A percentile compares a stretch with the other conserved stretches of the same genome.
Evolutionary conservation across 2,113 vertebrate species (phyloP).

Genomic region (Falco punctatus): DNA sequence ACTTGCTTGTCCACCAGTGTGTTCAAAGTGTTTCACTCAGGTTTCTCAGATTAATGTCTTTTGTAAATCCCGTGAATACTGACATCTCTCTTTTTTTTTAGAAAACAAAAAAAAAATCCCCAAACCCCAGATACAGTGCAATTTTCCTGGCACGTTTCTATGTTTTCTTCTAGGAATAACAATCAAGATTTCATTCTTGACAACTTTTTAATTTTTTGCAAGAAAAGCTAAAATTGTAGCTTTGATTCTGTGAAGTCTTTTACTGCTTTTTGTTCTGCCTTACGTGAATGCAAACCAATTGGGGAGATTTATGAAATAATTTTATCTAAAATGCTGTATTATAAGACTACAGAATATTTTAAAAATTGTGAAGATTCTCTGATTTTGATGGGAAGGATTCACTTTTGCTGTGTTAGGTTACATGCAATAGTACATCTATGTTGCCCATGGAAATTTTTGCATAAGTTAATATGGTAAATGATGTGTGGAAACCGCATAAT

Average conservation of each 20-base stretch:
- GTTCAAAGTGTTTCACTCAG: constrained; percentile 71
- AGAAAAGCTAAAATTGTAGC: constrained; percentile 51
- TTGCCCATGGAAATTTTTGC: not conserved
- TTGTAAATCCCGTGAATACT: constrained; percentile 50
- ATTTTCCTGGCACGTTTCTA: constrained; percentile 67
- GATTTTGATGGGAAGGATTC: constrained; percentile 20
- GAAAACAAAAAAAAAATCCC: not conserved
- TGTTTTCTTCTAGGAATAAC: constrained; percentile 61
- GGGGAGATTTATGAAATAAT: constrained; percentile 33
- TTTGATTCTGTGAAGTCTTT: constrained; percentile 46
- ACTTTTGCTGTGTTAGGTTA: not conserved
- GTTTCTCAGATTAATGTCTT: constrained; percentile 65
- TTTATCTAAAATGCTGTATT: constrained; percentile 57
- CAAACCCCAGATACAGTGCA: constrained; percentile 35
- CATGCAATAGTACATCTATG: not conserved
- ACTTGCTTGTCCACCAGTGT: constrained; percentile 29
- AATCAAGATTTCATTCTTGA: constrained; percentile 60
- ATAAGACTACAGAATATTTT: constrained; percentile 29
- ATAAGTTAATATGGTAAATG: not conserved
- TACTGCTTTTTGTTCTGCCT: constrained; percentile 60
- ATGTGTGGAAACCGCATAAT: not conserved
- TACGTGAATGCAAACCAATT: constrained; percentile 57
- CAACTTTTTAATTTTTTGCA: constrained; percentile 65
- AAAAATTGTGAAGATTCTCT: not conserved
- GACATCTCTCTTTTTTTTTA: constrained; percentile 45